These are phyloP conservation scores for Andrena trimmerana DNA, from an alignment of 2,888 invertebrate species.

Conservation along the genomic window DNA sequence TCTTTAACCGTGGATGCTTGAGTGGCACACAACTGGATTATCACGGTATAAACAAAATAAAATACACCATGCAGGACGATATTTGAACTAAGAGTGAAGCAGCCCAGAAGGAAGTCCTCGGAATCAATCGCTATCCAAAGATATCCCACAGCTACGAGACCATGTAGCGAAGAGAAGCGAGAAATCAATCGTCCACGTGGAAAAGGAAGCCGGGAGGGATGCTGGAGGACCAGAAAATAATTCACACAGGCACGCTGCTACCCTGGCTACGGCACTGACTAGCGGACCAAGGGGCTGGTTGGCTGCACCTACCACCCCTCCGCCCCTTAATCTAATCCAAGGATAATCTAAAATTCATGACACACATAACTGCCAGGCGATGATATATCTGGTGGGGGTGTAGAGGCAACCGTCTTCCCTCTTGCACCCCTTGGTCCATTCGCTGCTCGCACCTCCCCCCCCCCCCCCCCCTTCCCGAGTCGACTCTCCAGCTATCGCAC, in stretches of 20 bases:
- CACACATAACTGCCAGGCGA: slow-evolving; percentile 85
- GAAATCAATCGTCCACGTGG: slow-evolving; percentile 56
- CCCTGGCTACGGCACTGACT: slow-evolving; percentile 55
- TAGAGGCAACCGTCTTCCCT: slow-evolving; percentile 70
- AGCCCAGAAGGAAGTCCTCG: not conserved
- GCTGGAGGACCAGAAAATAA: slow-evolving; percentile 63
- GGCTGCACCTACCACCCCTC: slow-evolving; percentile 63
- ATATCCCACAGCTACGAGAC: not conserved
- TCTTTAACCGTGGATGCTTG: not conserved
- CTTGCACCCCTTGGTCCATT: slow-evolving; percentile 40
- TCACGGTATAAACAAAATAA: not conserved
- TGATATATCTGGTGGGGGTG: slow-evolving; percentile 83
- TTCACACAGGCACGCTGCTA: slow-evolving; percentile 54
- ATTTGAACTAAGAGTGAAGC: not conserved
- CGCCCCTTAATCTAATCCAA: slow-evolving; percentile 84
- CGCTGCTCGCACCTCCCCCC: slow-evolving; percentile 8
- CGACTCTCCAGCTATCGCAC: slow-evolving; percentile 36
- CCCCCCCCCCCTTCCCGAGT: not conserved
- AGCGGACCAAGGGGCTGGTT: slow-evolving; percentile 67
- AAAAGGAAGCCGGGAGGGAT: slow-evolving; percentile 32
- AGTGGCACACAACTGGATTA: too few species aligned
- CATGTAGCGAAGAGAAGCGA: not conserved
- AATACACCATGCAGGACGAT: not conserved
- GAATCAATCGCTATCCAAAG: not conserved
- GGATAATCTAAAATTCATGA: slow-evolving; percentile 84